Base-by-base conservation (phyloP, 2,113 vertebrate species). In the Carassius auratus region DNA sequence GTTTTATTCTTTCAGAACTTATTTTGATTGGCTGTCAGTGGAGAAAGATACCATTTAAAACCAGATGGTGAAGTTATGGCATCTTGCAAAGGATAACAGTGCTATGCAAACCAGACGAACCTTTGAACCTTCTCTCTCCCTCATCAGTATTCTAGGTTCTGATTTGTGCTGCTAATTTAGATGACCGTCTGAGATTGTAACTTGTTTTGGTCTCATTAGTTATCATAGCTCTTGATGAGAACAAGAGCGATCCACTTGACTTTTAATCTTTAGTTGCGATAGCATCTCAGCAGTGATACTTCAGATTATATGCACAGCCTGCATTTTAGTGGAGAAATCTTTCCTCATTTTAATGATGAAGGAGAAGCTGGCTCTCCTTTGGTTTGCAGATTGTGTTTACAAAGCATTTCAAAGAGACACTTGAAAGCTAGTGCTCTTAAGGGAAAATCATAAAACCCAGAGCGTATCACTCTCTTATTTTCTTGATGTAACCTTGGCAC, bases 401-500 rank as follows among this genome's bases (percentile, higher is more conserved):
- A 59, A 61, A 57, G 83, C 85, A 82, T 88, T 89, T 90, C 81
- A 79, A 79, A 88, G 80, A 90, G 83, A 91, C 88, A 76, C 86
- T 90, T 82, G 17, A 61, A 61, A 89, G 83, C 59, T 62, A 64
- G 85, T 84, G 86, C 83, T 87, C 79, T 86, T 83, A 59, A 85
- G 59, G 82, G 74, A 89, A 88, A 87, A 26, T 50, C 85, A 26
- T 48, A 59, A 79, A 62, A 68, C 75, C 81, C 77, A 85, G 80
- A 84, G 84, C 57, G 36, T 84, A 92, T 90, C 69, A 86, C 85
- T 91, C 84, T 87, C 75, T 81, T 33, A 68, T 82, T 89, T 82
- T 71, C 36, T 48, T 48, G 30, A 57, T 36, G 83, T 80, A 76
- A 59, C 38, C 19, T 68, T 76, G 50, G 48, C 69, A 21, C 23